Evolutionary conservation across 2,797 vertebrate species (phyloP).

Genomic region (Aldrovandia affinis): DNA sequence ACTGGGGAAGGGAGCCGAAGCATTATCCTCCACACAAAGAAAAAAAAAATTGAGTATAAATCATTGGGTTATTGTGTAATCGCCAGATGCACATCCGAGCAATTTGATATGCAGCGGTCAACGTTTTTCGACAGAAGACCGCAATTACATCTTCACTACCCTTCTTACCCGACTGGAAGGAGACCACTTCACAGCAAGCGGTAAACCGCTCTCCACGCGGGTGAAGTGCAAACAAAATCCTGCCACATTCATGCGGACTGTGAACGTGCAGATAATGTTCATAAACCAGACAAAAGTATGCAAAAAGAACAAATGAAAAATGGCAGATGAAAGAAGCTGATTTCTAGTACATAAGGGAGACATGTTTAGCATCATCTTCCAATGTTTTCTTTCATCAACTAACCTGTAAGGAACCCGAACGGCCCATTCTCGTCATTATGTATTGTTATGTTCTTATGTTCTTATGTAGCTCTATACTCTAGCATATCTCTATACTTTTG

Average conservation of each 20-base stretch:
- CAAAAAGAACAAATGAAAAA: not conserved
- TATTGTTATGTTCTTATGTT: too few relatives aligned
- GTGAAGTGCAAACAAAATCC: not conserved
- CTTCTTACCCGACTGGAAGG: not conserved
- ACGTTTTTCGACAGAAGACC: not conserved
- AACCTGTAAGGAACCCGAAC: too few relatives aligned
- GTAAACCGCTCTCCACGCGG: not conserved
- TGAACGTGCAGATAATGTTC: not conserved
- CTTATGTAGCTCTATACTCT: too few relatives aligned
- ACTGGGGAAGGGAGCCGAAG: conserved; percentile 60
- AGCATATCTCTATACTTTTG: not conserved
- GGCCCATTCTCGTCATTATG: too few relatives aligned
- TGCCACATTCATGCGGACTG: not conserved
- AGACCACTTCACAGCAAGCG: not conserved
- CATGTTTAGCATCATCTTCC: not conserved
- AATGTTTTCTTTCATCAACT: too few relatives aligned
- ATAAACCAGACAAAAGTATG: not conserved
- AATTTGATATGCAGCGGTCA: not conserved
- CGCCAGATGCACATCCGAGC: not conserved
- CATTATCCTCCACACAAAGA: conserved; percentile 18
- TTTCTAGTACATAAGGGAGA: not conserved
- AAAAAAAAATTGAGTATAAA: conserved; percentile 11
- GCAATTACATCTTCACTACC: not conserved
- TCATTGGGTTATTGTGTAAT: not conserved
- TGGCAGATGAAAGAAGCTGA: not conserved